Percentiles rank a stretch among this genome's conserved stretches.
Conservation (phyloP, 2,888 invertebrate genomes). For the Drosophila mimetica region DNA sequence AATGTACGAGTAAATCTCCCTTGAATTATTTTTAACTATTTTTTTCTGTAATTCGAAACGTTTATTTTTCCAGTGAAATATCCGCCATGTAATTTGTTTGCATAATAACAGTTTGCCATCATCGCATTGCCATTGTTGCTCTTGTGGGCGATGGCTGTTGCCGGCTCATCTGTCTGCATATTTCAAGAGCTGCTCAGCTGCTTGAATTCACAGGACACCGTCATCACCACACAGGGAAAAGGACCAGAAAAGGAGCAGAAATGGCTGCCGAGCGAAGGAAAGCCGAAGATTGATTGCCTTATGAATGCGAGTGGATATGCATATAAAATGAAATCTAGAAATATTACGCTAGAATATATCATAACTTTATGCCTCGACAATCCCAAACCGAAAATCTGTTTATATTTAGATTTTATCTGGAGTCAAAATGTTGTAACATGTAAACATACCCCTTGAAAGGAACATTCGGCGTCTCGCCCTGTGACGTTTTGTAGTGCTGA, state of each 20-base stretch:
- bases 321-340: conserved; percentile 34
- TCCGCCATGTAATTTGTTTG: conserved; percentile 72
- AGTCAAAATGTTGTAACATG: conserved; percentile 3
- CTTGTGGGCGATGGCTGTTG: conserved; percentile 30
- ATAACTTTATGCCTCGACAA: not conserved
- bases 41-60: not conserved
- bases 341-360: conserved; percentile 17
- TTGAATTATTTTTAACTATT: no score
- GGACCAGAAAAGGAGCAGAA: conserved; percentile 1
- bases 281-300: conserved; percentile 49
- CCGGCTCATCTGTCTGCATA: conserved; percentile 65
- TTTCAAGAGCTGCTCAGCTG: conserved; percentile 65
- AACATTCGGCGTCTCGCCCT: conserved; percentile 30
- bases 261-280: not conserved
- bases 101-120: conserved; percentile 71
- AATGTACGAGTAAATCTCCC: no score
- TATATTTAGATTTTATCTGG: not conserved
- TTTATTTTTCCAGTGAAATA: conserved; percentile 18
- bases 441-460: conserved; percentile 6
- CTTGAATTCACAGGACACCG: conserved; percentile 71
- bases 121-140: conserved; percentile 29
- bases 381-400: conserved; percentile 13
- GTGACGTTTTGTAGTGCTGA: conserved; percentile 64
- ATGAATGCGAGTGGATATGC: conserved; percentile 43
- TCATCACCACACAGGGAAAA: conserved; percentile 6